These are phyloP conservation scores for Paramormyrops kingsleyae DNA, from an alignment of 2,113 vertebrate genomes.

Conservation along the genomic window DNA sequence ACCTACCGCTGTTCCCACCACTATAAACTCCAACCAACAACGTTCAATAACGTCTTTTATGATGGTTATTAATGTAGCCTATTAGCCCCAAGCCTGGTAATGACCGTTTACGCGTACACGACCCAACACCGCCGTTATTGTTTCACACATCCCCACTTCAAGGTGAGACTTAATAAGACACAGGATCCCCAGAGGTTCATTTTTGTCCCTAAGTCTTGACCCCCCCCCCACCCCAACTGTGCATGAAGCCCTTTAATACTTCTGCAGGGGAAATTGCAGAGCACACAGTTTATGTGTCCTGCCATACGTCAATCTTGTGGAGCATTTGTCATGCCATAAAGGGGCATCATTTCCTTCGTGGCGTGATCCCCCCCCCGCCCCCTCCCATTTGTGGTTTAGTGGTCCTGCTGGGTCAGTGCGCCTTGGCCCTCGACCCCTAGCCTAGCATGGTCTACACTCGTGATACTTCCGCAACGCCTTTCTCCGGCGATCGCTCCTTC, in stretches of 20 bases:
- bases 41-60: neutral
- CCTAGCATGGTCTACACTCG: neutral
- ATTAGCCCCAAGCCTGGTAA: neutral
- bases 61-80: neutral
- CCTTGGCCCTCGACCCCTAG: neutral
- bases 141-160: neutral
- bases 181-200: neutral
- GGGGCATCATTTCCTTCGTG: neutral
- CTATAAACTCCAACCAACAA: slow-evolving; percentile 1
- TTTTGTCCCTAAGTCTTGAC: neutral
- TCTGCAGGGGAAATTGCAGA: neutral
- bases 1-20: neutral
- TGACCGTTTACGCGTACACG: neutral
- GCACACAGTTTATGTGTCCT: neutral
- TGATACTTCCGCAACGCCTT: neutral
- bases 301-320: neutral
- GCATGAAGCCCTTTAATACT: neutral
- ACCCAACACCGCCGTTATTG: neutral
- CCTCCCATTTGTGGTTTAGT: neutral
- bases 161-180: slow-evolving; percentile 6
- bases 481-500: neutral
- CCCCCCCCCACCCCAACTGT: neutral
- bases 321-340: neutral
- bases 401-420: neutral
- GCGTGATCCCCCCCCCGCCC: neutral